phyloP scores from a whole-genome alignment of 2,888 invertebrate species.

The Octodonta nipae region DNA sequence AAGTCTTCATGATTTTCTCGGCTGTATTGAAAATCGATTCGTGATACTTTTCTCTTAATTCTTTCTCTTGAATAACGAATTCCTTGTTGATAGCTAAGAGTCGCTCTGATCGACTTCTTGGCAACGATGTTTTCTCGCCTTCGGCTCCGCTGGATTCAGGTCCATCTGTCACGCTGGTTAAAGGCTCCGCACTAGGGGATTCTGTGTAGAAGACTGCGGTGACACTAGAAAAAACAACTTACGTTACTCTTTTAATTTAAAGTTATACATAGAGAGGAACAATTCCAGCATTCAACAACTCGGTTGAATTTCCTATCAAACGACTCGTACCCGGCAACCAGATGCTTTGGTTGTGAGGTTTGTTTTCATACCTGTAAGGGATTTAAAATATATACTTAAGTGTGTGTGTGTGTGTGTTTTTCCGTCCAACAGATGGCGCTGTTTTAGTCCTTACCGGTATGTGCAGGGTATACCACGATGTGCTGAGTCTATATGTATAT shows the following conservation, averaged over 20 bases:
- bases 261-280: background rate
- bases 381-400: too few species aligned
- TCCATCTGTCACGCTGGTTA: slow-evolving; percentile 30
- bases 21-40: slow-evolving; percentile 61
- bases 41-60: slow-evolving; percentile 72
- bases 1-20: slow-evolving; percentile 66
- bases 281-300: background rate
- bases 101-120: slow-evolving; percentile 51
- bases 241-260: too few species aligned
- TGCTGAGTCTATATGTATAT: too few species aligned
- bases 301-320: background rate
- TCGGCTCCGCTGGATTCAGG: slow-evolving; percentile 34
- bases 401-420: too few species aligned
- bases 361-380: too few species aligned
- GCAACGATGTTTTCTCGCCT: slow-evolving; percentile 40
- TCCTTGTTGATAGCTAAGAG: slow-evolving; percentile 50
- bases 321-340: too few species aligned
- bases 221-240: slow-evolving; percentile 23
- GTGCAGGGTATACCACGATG: too few species aligned
- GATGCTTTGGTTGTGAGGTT: too few species aligned
- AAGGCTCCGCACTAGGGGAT: slow-evolving; percentile 33
- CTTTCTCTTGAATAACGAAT: slow-evolving; percentile 57
- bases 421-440: too few species aligned
- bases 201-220: slow-evolving; percentile 34
- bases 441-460: too few species aligned